Evolutionary conservation across 2,888 invertebrate genomes (phyloP).

Genomic region (Philonicus albiceps): DNA sequence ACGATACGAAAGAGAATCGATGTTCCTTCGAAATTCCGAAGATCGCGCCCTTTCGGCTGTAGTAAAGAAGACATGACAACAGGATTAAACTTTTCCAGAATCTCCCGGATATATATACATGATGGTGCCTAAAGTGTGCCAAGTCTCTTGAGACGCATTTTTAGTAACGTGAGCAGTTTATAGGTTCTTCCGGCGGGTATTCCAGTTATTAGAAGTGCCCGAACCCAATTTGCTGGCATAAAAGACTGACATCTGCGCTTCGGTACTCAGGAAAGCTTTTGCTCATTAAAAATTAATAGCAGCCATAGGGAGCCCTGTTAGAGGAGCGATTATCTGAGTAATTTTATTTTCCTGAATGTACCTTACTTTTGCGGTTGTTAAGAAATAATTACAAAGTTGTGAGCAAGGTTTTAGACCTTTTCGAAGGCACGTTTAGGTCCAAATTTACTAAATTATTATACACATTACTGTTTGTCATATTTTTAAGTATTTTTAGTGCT

Average conservation of each 20-base stretch:
- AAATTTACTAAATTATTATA: background rate
- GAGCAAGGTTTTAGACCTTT: background rate
- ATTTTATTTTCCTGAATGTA: background rate
- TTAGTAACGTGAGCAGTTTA: constrained; percentile 23
- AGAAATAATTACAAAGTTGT: background rate
- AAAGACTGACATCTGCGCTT: background rate
- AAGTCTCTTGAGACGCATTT: background rate
- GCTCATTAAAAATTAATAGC: background rate
- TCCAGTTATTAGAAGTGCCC: background rate
- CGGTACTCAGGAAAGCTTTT: background rate
- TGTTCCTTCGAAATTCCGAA: background rate
- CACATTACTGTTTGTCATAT: background rate
- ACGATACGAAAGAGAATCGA: constrained; percentile 8
- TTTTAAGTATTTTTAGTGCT: background rate
- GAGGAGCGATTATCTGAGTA: background rate
- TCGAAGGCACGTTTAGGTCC: background rate
- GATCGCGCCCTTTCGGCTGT: background rate
- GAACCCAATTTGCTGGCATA: constrained; percentile 3
- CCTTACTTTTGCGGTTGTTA: background rate
- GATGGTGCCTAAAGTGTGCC: background rate
- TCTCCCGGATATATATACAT: background rate
- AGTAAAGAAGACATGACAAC: background rate
- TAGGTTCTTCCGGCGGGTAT: background rate
- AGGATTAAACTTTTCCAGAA: background rate
- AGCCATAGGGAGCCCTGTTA: background rate